phyloP scores from a whole-genome alignment of 53 echinoderm and acorn worm genomes.

The Apostichopus leukothele region DNA sequence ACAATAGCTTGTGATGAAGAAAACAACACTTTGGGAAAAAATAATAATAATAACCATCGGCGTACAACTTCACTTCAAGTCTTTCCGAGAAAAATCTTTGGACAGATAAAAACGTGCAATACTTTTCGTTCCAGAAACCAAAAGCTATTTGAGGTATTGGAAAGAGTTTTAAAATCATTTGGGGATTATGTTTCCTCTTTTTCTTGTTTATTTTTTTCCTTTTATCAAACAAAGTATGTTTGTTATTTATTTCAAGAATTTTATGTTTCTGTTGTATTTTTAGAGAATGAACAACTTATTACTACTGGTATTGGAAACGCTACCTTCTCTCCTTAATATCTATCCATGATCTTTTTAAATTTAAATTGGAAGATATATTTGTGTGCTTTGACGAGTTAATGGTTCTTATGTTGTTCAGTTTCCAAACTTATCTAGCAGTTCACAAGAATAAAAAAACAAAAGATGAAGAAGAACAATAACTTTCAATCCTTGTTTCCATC shows the following conservation, averaged over 20 bases:
- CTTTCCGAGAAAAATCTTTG: constrained; percentile 6
- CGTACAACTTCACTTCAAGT: not conserved
- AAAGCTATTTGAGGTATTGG: constrained; percentile 32
- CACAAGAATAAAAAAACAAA: constrained; percentile 17
- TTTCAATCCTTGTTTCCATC: not conserved
- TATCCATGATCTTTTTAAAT: not conserved
- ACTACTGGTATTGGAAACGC: constrained; percentile 11
- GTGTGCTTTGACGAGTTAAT: constrained; percentile 39
- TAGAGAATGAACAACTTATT: not conserved
- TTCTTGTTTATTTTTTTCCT: not conserved
- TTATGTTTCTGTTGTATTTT: constrained; percentile 18
- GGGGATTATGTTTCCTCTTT: not conserved
- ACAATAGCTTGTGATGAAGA: too few relatives aligned
- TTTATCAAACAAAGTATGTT: constrained; percentile 11
- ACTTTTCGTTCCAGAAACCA: constrained; percentile 38
- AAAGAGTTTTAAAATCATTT: not conserved
- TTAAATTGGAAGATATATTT: constrained; percentile 14
- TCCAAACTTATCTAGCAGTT: constrained; percentile 43
- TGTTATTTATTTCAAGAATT: constrained; percentile 18
- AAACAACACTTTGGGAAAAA: too few relatives aligned
- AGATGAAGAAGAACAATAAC: not conserved
- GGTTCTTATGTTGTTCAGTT: constrained; percentile 30
- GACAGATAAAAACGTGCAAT: constrained; percentile 35
- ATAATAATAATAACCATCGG: not conserved
- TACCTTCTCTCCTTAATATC: not conserved